phyloP scores from a whole-genome alignment of 1,140 invertebrate species.

The Zaprionus capensis region DNA sequence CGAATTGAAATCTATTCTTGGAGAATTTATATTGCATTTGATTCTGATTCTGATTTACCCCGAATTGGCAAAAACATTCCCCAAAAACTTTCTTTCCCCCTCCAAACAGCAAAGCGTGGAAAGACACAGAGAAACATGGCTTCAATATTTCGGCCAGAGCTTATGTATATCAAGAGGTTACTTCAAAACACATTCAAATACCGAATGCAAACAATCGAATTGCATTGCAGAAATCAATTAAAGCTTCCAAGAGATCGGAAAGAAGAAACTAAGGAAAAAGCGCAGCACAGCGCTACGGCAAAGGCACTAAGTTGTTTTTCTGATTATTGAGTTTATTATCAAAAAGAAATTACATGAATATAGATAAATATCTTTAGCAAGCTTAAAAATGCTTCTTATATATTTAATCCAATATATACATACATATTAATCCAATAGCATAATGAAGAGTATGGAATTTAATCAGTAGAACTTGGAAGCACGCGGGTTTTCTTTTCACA shows the following conservation, averaged over 20 bases:
- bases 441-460: not conserved
- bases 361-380: not conserved
- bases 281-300: slow-evolving; percentile 15
- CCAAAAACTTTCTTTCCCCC: not conserved
- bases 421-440: not conserved
- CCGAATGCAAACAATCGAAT: slow-evolving; percentile 24
- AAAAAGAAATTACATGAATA: not conserved
- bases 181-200: slow-evolving; percentile 21
- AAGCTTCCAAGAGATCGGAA: slow-evolving; percentile 43
- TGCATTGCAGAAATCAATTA: slow-evolving; percentile 49
- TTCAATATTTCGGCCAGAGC: slow-evolving; percentile 4
- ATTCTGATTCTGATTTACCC: not conserved
- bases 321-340: slow-evolving; percentile 5
- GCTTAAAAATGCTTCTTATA: not conserved
- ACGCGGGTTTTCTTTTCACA: not conserved
- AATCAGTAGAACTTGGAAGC: not conserved
- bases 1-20: not conserved
- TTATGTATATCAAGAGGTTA: slow-evolving; percentile 40
- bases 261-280: slow-evolving; percentile 22
- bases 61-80: slow-evolving; percentile 3
- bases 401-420: not conserved
- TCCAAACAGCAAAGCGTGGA: slow-evolving; percentile 10
- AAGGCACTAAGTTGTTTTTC: slow-evolving; percentile 47
- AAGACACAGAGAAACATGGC: slow-evolving; percentile 13
- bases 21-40: not conserved